phyloP scores from a whole-genome alignment of 2,888 invertebrate genomes.

The Agrotis clavis region DNA sequence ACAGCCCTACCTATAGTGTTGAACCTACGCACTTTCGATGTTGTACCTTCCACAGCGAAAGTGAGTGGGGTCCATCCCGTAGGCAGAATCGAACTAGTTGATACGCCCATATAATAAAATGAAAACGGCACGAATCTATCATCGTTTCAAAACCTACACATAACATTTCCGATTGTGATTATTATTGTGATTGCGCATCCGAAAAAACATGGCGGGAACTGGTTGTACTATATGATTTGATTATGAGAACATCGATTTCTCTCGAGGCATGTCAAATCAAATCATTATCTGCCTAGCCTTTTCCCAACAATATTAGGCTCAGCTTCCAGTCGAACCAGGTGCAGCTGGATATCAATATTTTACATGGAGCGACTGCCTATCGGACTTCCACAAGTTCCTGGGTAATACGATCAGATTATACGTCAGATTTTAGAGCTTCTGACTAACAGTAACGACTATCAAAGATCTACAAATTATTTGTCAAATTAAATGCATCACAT shows the following conservation, averaged over 20 bases:
- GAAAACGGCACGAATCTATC: constrained; percentile 49
- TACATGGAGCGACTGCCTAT: too few species aligned
- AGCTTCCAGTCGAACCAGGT: too few species aligned
- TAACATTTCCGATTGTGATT: constrained; percentile 43
- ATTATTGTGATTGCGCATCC: constrained; percentile 13
- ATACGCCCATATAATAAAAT: constrained; percentile 52
- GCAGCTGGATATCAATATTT: too few species aligned
- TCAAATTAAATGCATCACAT: not conserved
- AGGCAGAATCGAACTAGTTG: constrained; percentile 52
- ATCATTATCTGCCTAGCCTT: too few species aligned
- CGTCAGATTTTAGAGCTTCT: too few species aligned
- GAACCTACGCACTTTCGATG: constrained; percentile 48
- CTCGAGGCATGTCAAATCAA: not conserved
- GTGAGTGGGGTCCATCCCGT: constrained; percentile 53
- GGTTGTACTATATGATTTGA: constrained; percentile 7
- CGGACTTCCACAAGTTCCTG: too few species aligned
- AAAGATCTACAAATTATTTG: too few species aligned
- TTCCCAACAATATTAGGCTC: too few species aligned
- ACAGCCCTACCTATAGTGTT: constrained; percentile 2
- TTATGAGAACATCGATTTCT: not conserved
- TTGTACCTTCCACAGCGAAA: constrained; percentile 20
- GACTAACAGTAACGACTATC: too few species aligned
- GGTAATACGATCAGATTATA: too few species aligned
- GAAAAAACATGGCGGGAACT: constrained; percentile 10
- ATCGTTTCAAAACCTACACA: constrained; percentile 51